Conservation (phyloP, 2,888 invertebrate species). For the Trissonchulus latispiculum region DNA sequence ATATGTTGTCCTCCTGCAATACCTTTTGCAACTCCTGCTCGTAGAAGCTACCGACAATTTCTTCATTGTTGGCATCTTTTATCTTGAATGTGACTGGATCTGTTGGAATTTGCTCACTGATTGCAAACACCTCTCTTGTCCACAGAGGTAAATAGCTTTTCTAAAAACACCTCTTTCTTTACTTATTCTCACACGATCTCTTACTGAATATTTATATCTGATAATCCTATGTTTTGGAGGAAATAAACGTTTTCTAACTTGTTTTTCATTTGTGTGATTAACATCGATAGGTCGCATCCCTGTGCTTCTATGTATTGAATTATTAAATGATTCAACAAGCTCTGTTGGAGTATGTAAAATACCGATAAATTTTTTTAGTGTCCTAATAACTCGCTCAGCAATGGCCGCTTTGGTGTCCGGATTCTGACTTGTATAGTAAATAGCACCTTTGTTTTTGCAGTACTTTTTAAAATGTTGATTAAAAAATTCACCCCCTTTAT, state of each 20-base stretch:
- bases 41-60: conserved; percentile 1
- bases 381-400: no score
- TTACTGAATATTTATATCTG: neutral
- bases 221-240: neutral
- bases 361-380: no score
- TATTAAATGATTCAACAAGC: no score
- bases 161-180: neutral
- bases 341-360: no score
- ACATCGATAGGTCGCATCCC: conserved; percentile 4
- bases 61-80: neutral
- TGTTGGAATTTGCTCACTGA: neutral
- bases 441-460: no score
- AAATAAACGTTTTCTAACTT: neutral
- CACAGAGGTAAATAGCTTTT: no score
- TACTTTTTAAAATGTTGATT: no score
- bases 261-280: neutral
- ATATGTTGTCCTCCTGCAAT: neutral
- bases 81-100: neutral
- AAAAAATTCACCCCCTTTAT: no score
- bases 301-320: no score
- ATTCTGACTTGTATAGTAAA: no score
- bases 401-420: no score
- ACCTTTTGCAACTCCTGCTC: conserved; percentile 5
- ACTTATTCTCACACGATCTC: neutral
- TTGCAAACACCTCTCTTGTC: conserved; percentile 3